Conservation (phyloP, 2,888 invertebrate species). For the Lasioglossum figueresi region DNA sequence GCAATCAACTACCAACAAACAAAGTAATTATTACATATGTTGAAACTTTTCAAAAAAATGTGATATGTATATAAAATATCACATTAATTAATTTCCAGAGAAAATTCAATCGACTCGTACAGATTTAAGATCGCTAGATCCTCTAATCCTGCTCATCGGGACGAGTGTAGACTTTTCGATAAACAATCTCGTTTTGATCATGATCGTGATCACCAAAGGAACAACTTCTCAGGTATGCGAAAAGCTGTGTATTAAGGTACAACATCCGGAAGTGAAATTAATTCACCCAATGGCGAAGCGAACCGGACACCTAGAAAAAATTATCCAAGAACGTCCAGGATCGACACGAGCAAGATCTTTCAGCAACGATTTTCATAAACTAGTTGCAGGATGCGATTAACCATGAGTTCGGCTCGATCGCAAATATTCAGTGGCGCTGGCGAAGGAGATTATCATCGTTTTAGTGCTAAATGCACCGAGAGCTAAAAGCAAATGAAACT, state of each 20-base stretch:
- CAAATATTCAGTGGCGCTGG: neutral
- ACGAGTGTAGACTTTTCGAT: neutral
- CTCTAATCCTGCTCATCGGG: neutral
- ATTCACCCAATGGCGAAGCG: neutral
- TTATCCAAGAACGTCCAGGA: neutral
- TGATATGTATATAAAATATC: neutral
- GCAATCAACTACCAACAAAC: neutral
- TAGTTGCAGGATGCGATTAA: neutral
- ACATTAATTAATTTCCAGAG: conserved; percentile 15
- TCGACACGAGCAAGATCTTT: neutral
- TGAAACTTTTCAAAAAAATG: neutral
- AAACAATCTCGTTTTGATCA: neutral
- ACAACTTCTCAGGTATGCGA: neutral
- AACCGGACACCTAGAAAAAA: neutral
- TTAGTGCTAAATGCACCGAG: neutral
- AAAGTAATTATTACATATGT: neutral
- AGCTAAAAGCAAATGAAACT: neutral
- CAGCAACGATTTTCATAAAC: neutral
- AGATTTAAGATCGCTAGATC: conserved; percentile 9
- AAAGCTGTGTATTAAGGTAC: neutral
- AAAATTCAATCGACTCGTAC: neutral
- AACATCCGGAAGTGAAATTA: conserved; percentile 8
- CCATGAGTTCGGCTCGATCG: neutral
- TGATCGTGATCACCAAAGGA: neutral
- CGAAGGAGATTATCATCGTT: neutral